Conservation (phyloP, 2,888 invertebrate genomes). For the Microctonus aethiopoides region DNA sequence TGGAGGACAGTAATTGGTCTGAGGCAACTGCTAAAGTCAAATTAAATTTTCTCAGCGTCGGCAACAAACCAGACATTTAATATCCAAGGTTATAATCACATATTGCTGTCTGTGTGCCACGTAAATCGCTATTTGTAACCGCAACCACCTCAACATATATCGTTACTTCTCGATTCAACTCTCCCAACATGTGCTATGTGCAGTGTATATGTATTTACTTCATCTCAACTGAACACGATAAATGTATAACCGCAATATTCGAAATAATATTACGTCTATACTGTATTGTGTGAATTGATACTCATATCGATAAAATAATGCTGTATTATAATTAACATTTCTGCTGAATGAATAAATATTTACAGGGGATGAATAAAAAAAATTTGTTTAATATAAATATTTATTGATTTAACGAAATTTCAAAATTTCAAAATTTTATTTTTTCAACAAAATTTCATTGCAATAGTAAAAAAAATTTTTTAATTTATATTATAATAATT, state of each 20-base stretch:
- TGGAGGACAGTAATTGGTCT: conserved; percentile 49
- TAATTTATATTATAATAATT: too few species aligned
- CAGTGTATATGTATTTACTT: not conserved
- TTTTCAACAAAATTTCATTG: too few species aligned
- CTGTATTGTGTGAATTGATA: not conserved
- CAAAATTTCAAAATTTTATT: too few species aligned
- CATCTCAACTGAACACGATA: conserved; percentile 9
- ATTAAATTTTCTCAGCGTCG: conserved; percentile 47
- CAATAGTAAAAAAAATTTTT: too few species aligned
- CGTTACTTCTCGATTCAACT: not conserved
- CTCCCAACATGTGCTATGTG: not conserved
- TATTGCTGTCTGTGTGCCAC: conserved; percentile 24
- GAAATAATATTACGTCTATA: conserved; percentile 21
- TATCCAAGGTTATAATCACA: conserved; percentile 33
- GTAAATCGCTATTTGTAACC: conserved; percentile 20
- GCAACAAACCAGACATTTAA: conserved; percentile 44
- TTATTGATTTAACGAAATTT: too few species aligned
- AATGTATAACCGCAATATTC: conserved; percentile 19
- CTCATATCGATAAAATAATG: too few species aligned
- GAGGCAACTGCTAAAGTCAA: conserved; percentile 44
- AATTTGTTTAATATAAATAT: too few species aligned
- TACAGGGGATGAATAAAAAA: too few species aligned
- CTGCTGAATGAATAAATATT: too few species aligned
- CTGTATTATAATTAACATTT: too few species aligned
- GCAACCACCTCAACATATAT: conserved; percentile 16